A percentile compares a stretch with the other conserved stretches of the same genome.
phyloP scores from a whole-genome alignment of 2,888 invertebrate genomes.

The Caenorhabditis sinica region DNA sequence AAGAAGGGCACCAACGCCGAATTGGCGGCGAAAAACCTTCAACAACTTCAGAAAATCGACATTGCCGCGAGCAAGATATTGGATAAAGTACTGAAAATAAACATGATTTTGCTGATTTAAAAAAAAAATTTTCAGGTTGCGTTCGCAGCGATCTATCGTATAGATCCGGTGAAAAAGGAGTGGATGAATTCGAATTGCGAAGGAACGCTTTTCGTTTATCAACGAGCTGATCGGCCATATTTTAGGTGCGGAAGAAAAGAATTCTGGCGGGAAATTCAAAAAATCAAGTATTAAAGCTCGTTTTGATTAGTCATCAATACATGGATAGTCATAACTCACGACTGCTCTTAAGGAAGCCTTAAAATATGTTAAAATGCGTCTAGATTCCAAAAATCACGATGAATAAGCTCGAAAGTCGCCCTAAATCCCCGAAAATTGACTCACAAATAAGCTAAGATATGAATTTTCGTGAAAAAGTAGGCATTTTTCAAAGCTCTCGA shows the following conservation, averaged over 20 bases:
- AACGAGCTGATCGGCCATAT: slow-evolving; percentile 74
- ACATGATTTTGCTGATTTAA: background rate
- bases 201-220: slow-evolving; percentile 81
- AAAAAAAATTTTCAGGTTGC: slow-evolving; percentile 57
- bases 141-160: slow-evolving; percentile 77
- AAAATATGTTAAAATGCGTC: too few species aligned
- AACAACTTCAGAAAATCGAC: slow-evolving; percentile 77
- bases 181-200: slow-evolving; percentile 79
- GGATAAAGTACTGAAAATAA: slow-evolving; percentile 66
- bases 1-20: slow-evolving; percentile 35
- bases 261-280: too few species aligned
- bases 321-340: too few species aligned
- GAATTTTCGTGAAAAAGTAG: too few species aligned
- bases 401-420: too few species aligned
- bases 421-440: too few species aligned
- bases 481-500: too few species aligned
- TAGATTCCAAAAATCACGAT: too few species aligned
- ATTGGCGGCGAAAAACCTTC: slow-evolving; percentile 72
- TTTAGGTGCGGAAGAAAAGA: slow-evolving; percentile 67
- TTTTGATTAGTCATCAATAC: background rate
- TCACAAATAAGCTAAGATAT: too few species aligned
- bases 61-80: slow-evolving; percentile 76
- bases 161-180: slow-evolving; percentile 65
- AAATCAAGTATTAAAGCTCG: too few species aligned
- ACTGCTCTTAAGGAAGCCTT: too few species aligned